phyloP scores from a whole-genome alignment of 1,140 invertebrate genomes.

The Hypsibius dujardini region DNA sequence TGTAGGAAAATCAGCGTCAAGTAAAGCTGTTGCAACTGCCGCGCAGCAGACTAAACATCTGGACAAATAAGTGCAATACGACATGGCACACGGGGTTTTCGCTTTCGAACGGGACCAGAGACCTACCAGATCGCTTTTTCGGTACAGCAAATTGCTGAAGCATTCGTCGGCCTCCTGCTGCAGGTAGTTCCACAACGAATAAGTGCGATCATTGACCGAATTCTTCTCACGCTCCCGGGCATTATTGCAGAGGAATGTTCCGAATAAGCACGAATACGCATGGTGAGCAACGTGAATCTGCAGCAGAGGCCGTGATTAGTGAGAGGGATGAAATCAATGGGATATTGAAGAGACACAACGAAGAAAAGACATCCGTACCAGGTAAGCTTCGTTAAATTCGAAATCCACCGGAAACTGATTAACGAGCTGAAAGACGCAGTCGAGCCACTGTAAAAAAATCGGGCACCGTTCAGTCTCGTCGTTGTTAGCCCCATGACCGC shows the following conservation, averaged over 20 bases:
- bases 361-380: constrained; percentile 56
- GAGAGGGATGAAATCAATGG: constrained; percentile 21
- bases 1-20: constrained; percentile 31
- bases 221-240: constrained; percentile 50
- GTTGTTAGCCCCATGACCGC: constrained; percentile 58
- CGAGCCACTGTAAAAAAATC: constrained; percentile 92
- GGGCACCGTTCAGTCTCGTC: constrained; percentile 81
- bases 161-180: constrained; percentile 40
- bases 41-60: too few species aligned
- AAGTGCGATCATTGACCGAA: constrained; percentile 50
- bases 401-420: constrained; percentile 77
- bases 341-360: too few species aligned
- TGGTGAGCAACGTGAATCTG: constrained; percentile 87
- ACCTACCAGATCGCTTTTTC: constrained; percentile 31
- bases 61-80: too few species aligned
- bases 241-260: constrained; percentile 86
- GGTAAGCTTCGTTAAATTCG: constrained; percentile 77
- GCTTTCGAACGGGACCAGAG: too few species aligned
- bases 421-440: constrained; percentile 80
- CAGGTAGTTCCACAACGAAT: constrained; percentile 71
- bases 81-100: too few species aligned
- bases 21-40: too few species aligned
- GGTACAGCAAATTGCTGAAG: constrained; percentile 71
- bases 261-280: constrained; percentile 83
- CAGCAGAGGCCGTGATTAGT: constrained; percentile 27